These are phyloP conservation scores for Nettapus auritus DNA, from an alignment of 2,113 vertebrate species.

Conservation along the genomic window DNA sequence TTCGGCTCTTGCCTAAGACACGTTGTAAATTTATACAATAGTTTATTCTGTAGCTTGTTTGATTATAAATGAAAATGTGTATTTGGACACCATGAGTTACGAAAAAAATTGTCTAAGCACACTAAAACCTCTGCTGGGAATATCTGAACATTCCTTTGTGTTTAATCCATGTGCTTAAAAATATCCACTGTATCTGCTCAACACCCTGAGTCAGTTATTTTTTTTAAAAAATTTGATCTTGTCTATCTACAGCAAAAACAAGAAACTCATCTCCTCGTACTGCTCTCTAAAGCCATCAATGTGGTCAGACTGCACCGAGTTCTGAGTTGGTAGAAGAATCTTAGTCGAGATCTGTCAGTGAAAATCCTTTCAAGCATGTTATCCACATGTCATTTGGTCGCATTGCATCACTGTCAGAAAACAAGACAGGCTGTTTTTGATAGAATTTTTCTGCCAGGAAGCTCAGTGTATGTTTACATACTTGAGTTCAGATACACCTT, in stretches of 20 bases:
- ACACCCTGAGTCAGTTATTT: not conserved
- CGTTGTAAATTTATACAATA: not conserved
- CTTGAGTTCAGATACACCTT: not conserved
- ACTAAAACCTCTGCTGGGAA: not conserved
- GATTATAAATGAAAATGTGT: fast-evolving
- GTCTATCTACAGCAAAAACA: not conserved
- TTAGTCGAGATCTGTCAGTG: not conserved
- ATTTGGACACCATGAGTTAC: not conserved
- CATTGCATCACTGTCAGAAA: not conserved
- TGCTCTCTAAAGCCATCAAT: not conserved
- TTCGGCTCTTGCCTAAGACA: not conserved
- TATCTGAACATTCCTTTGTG: not conserved
- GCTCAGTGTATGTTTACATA: not conserved
- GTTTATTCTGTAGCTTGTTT: not conserved
- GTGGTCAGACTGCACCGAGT: not conserved
- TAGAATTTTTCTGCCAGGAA: not conserved
- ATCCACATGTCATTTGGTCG: not conserved
- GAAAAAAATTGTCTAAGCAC: not conserved
- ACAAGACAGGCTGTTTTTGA: not conserved
- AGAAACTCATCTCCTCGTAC: not conserved
- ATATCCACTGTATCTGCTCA: not conserved
- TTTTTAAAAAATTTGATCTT: not conserved
- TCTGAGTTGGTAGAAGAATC: not conserved
- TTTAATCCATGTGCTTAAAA: not conserved
- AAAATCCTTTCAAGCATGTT: not conserved